Base-by-base conservation (phyloP, 1,140 invertebrate genomes). In the Drosophila mojavensis region DNA sequence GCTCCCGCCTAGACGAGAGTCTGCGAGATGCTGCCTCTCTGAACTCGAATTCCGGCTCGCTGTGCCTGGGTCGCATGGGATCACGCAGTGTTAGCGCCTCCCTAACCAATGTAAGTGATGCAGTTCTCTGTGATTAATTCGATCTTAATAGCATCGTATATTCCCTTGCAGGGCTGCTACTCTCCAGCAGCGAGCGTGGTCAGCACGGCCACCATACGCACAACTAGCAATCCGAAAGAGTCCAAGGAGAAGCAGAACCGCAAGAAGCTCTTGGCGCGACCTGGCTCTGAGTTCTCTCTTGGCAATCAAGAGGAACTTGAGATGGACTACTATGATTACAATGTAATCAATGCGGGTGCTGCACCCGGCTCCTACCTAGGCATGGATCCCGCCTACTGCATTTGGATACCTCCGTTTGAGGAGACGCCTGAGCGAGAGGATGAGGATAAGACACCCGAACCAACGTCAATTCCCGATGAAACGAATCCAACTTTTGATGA, bases 271-370 rank as follows among this genome's bases (percentile, higher is more conserved):
- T 91, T 97, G 9, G 93, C 94, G 28, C 93, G 94, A 2, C 95
- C 95, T 0, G 94, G 94, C 1, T 97, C 96, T 0, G 96, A 97
- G 79, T 95, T 96, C 69, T 97, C 96, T 50, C 54, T 88, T 9
- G 84, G 84, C 0, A 88, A 94, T 47, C 96, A 96, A 45, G 93
- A 94, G 4, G 97, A 97, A 81, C 93, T 97, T 61, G 96, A 97
- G 91, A 93, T 97, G 43, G 97, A 97, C 86, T 97, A 97, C 83
- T 97, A 97, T 81, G 97, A 97, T 91, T 97, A 97, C 79, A 96
- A 97, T 92, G 96, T 97, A 1, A 95, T 96, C 51, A 94, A 94
- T 91, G 94, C 96, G 60, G 95, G 95, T 51, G 95, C 96, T 4
- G 96, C 95, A n/a, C 96, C 96, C 2, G 97, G 97, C 17, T 96